Conservation (phyloP, 2,888 invertebrate species). For the Myathropa florea region DNA sequence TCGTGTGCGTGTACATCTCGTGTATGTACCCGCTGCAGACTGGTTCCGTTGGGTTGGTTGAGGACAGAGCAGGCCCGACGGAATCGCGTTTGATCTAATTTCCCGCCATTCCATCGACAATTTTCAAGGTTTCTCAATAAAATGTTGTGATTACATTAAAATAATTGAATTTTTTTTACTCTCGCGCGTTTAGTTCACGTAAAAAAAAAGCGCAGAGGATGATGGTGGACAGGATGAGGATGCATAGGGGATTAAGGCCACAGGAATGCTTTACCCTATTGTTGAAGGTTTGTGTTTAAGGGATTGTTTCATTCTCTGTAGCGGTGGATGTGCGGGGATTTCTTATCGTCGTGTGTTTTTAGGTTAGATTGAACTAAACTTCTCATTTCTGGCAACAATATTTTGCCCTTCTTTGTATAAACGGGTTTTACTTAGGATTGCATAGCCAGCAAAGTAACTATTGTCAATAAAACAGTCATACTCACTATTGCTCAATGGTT, state of each 20-base stretch:
- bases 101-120: constrained; percentile 17
- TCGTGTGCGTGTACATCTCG: background rate
- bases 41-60: background rate
- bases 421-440: too few species aligned
- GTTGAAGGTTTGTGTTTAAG: too few species aligned
- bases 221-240: background rate
- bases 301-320: too few species aligned
- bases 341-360: too few species aligned
- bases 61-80: background rate
- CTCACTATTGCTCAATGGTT: too few species aligned
- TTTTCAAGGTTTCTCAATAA: constrained; percentile 54
- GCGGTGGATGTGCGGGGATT: too few species aligned
- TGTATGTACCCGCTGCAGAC: background rate
- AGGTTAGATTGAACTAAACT: too few species aligned
- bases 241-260: background rate
- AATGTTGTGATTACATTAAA: constrained; percentile 56
- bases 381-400: too few species aligned
- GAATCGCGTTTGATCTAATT: constrained; percentile 49
- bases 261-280: background rate
- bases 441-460: too few species aligned
- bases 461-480: too few species aligned
- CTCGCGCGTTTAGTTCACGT: background rate
- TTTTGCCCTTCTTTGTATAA: too few species aligned
- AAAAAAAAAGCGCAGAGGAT: background rate
- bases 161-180: constrained; percentile 42